Conservation (phyloP, 1,140 invertebrate species). For the Penaeus chinensis region DNA sequence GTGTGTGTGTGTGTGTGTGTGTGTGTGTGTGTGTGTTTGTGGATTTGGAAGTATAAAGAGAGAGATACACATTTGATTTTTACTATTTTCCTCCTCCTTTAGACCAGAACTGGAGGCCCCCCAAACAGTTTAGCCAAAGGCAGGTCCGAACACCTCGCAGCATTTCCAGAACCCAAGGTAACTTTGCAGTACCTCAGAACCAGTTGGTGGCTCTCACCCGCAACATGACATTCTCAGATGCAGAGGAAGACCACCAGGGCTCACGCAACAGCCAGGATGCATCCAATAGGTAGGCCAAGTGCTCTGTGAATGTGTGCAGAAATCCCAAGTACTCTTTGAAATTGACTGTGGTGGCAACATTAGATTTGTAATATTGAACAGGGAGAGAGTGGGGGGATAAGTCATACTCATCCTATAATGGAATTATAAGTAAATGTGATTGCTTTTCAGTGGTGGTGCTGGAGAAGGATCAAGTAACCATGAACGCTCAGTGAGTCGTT, state of each 20-base stretch:
- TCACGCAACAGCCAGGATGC: neutral
- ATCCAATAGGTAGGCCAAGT: neutral
- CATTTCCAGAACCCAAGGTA: neutral
- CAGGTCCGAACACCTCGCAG: constrained; percentile 28
- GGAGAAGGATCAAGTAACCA: constrained; percentile 4
- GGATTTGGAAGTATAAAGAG: no score
- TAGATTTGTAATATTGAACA: no score
- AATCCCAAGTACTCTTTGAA: neutral
- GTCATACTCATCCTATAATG: no score
- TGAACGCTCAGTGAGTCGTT: constrained; percentile 45
- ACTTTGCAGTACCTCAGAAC: constrained; percentile 29
- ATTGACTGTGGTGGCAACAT: no score
- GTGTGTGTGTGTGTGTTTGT: no score
- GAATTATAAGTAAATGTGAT: neutral
- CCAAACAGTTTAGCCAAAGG: neutral
- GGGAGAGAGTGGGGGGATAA: no score
- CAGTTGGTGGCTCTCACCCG: constrained; percentile 42
- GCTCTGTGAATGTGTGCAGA: neutral
- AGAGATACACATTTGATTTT: no score
- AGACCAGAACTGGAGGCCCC: constrained; percentile 22
- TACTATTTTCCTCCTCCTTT: no score
- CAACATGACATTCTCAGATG: constrained; percentile 56
- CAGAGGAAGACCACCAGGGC: constrained; percentile 50
- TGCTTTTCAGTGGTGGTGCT: neutral
- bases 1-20: no score